Percentiles rank a stretch among this genome's conserved stretches.
Evolutionary conservation across 2,888 invertebrate genomes (phyloP).

Genomic region (Brenthis ino): DNA sequence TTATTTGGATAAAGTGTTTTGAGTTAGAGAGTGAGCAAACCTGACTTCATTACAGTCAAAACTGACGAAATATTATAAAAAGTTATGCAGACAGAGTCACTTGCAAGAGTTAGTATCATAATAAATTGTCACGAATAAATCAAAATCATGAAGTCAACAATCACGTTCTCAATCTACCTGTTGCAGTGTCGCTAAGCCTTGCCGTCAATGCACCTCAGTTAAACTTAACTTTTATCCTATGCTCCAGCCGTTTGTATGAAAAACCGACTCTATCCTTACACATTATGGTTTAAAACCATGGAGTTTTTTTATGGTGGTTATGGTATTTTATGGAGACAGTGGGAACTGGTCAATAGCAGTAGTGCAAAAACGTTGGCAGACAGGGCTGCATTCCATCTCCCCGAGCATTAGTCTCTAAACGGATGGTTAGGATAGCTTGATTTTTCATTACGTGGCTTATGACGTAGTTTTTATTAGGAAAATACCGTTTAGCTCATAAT

Average conservation of each 20-base stretch:
- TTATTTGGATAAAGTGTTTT: no score
- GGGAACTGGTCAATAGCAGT: conserved; percentile 64
- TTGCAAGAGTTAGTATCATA: not conserved
- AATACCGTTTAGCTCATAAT: not conserved
- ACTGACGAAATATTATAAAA: no score
- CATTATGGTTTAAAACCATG: conserved; percentile 9
- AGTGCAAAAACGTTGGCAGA: conserved; percentile 73
- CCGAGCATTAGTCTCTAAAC: conserved; percentile 59
- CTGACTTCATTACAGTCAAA: no score
- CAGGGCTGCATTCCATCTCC: conserved; percentile 51
- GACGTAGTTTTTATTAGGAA: conserved; percentile 39
- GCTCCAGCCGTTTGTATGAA: not conserved
- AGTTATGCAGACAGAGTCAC: no score
- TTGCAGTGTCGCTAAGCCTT: conserved; percentile 45
- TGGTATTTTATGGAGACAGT: not conserved
- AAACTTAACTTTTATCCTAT: conserved; percentile 5
- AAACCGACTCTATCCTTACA: conserved; percentile 3
- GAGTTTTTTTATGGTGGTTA: conserved; percentile 4
- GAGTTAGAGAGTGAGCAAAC: no score
- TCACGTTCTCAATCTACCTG: conserved; percentile 47
- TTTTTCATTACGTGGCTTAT: conserved; percentile 44
- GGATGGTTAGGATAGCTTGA: conserved; percentile 55
- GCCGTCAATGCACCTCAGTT: conserved; percentile 49
- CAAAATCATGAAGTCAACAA: conserved; percentile 44
- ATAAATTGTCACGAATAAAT: conserved; percentile 42